phyloP scores from a whole-genome alignment of 2,113 vertebrate genomes.

The Phrynosoma blainvillii region DNA sequence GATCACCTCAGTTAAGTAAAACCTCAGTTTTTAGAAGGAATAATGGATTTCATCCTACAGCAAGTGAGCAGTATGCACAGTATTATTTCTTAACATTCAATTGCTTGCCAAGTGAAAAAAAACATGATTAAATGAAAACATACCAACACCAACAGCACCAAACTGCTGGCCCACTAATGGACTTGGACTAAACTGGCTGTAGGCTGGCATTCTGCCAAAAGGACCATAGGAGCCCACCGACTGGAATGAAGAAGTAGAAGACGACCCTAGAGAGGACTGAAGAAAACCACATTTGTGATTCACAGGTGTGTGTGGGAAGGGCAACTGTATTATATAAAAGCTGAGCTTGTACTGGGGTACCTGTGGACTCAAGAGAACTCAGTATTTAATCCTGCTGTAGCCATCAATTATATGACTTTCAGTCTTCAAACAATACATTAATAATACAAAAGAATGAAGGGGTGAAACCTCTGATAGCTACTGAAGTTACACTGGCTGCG shows the following conservation, averaged over 20 bases:
- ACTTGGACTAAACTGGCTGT: constrained; percentile 89
- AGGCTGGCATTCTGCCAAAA: constrained; percentile 88
- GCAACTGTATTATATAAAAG: too few species aligned
- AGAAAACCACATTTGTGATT: constrained; percentile 45
- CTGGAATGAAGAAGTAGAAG: constrained; percentile 86
- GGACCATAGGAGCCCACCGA: constrained; percentile 87
- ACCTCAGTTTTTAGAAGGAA: not conserved
- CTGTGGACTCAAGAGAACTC: too few species aligned
- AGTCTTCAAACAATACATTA: too few species aligned
- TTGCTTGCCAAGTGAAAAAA: not conserved
- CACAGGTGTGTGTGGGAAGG: too few species aligned
- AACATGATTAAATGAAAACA: constrained; percentile 38
- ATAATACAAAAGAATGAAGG: too few species aligned
- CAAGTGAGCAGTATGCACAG: not conserved
- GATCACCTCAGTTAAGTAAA: too few species aligned
- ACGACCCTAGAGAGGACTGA: constrained; percentile 91
- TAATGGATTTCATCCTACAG: not conserved
- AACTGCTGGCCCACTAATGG: constrained; percentile 88
- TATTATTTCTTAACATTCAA: not conserved
- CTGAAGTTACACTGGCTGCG: too few species aligned
- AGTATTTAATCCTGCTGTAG: too few species aligned
- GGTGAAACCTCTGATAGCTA: too few species aligned
- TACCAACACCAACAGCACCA: constrained; percentile 86
- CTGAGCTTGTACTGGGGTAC: too few species aligned
- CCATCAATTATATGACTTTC: too few species aligned